A percentile compares a stretch with the other conserved stretches of the same genome.
Conservation (phyloP, 2,888 invertebrate species). For the Polyploca ridens region DNA sequence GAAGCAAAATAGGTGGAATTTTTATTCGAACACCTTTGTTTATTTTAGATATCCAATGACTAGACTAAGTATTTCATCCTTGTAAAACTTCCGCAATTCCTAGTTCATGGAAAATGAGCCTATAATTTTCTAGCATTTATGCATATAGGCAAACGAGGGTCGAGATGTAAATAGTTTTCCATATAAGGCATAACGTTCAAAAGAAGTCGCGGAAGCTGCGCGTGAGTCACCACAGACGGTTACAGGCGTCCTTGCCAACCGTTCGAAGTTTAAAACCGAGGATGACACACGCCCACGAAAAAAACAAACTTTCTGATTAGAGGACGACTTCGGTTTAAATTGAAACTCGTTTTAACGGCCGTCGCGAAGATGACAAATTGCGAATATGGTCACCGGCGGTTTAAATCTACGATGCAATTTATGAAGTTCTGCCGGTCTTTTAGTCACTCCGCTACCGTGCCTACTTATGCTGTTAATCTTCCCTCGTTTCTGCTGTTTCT, state of each 20-base stretch:
- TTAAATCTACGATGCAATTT: neutral
- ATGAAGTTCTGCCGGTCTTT: neutral
- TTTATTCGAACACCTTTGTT: neutral
- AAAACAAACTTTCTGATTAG: constrained; percentile 49
- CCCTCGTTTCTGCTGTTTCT: too few relatives aligned
- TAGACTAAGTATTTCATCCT: neutral
- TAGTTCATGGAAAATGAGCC: neutral
- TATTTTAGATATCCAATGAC: neutral
- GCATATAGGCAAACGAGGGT: neutral
- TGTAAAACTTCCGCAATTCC: neutral
- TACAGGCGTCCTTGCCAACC: constrained; percentile 55
- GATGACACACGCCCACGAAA: constrained; percentile 58
- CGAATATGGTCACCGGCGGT: constrained; percentile 18
- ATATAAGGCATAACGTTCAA: constrained; percentile 37
- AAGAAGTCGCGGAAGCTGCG: constrained; percentile 31
- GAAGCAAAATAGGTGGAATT: constrained; percentile 1
- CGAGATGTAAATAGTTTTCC: constrained; percentile 20
- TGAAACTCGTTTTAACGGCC: constrained; percentile 60
- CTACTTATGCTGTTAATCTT: too few relatives aligned
- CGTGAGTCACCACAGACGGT: constrained; percentile 57
- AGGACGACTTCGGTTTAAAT: constrained; percentile 35
- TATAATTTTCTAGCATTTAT: neutral
- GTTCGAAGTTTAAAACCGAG: constrained; percentile 32
- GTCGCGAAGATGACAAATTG: constrained; percentile 37
- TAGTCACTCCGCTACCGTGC: neutral